Conservation (phyloP, 2,888 invertebrate species). For the Rhodophaea formosa region DNA sequence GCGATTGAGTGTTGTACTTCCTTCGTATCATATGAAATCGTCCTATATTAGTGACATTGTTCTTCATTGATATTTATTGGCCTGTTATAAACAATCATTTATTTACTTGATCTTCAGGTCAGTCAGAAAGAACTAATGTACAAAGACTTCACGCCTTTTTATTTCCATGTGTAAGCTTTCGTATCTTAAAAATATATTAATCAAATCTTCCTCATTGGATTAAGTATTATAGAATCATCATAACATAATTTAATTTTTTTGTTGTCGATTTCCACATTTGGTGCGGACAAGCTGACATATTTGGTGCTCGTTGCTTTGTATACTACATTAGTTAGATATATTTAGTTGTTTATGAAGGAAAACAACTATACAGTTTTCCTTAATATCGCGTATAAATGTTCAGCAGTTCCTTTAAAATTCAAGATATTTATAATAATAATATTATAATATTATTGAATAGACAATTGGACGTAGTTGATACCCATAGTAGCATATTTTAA, state of each 20-base stretch:
- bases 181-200: too few relatives aligned
- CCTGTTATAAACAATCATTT: constrained; percentile 25
- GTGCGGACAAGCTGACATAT: constrained; percentile 60
- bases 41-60: constrained; percentile 27
- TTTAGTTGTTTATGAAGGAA: constrained; percentile 2
- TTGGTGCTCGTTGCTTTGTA: constrained; percentile 39
- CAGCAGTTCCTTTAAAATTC: neutral
- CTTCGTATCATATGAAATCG: constrained; percentile 52
- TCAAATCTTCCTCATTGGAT: neutral
- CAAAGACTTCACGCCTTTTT: constrained; percentile 21
- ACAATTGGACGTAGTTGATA: neutral
- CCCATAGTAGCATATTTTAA: neutral
- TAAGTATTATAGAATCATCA: neutral
- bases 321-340: neutral
- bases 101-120: constrained; percentile 23
- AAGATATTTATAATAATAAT: neutral
- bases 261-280: constrained; percentile 47
- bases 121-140: constrained; percentile 3
- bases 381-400: neutral
- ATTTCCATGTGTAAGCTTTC: too few relatives aligned
- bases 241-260: constrained; percentile 34
- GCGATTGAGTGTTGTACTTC: constrained; percentile 16
- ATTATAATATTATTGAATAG: neutral
- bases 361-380: constrained; percentile 5
- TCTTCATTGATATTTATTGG: constrained; percentile 52